phyloP scores from a whole-genome alignment of 2,888 invertebrate genomes.

The Zaprionus obscuricornis region DNA sequence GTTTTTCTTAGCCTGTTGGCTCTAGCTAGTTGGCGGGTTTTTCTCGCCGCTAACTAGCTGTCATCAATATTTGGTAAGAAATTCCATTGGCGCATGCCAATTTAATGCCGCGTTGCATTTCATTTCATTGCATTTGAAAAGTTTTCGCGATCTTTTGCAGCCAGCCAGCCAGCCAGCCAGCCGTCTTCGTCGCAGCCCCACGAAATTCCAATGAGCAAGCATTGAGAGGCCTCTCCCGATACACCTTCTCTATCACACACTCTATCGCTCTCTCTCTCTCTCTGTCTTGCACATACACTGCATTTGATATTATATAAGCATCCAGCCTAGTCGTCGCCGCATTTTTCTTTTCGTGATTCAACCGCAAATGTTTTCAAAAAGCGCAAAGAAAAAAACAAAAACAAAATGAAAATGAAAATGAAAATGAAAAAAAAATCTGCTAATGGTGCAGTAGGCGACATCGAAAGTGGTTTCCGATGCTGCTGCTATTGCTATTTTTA shows the following conservation, averaged over 20 bases:
- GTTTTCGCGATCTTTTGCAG: no score
- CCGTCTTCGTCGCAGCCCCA: no score
- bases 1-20: not conserved
- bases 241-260: not conserved
- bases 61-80: slow-evolving; percentile 72
- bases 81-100: slow-evolving; percentile 60
- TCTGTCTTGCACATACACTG: not conserved
- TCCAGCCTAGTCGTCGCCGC: slow-evolving; percentile 48
- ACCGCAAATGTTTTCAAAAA: slow-evolving; percentile 46
- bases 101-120: slow-evolving; percentile 43
- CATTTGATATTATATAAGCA: slow-evolving; percentile 64
- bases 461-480: slow-evolving; percentile 63
- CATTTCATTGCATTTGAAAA: not conserved
- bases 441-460: slow-evolving; percentile 66
- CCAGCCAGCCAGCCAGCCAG: no score
- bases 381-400: slow-evolving; percentile 17
- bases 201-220: slow-evolving; percentile 25
- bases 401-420: no score
- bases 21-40: no score
- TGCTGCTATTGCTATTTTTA: no score
- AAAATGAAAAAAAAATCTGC: slow-evolving; percentile 59
- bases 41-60: slow-evolving; percentile 42
- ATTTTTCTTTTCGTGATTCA: slow-evolving; percentile 59
- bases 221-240: slow-evolving; percentile 11
- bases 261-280: not conserved